A percentile compares a stretch with the other conserved stretches of the same genome.
Evolutionary conservation across 2,888 invertebrate genomes (phyloP).

Genomic region (Eutolmus rufibarbis): DNA sequence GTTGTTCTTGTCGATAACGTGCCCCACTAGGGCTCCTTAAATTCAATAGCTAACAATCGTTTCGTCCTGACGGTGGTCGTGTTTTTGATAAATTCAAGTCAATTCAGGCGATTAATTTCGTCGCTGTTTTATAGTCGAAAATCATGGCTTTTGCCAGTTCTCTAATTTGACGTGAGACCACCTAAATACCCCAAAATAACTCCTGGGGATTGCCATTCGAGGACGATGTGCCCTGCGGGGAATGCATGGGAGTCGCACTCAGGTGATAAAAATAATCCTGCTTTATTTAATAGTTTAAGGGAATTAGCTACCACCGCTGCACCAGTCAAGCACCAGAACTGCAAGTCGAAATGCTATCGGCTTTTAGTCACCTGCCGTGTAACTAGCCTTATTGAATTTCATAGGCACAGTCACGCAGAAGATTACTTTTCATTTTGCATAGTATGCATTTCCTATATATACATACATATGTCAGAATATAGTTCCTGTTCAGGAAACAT

Average conservation of each 20-base stretch:
- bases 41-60: not conserved
- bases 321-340: not conserved
- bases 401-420: not conserved
- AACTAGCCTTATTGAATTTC: not conserved
- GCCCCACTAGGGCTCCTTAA: not conserved
- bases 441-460: not conserved
- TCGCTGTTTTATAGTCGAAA: not conserved
- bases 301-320: not conserved
- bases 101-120: not conserved
- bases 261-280: not conserved
- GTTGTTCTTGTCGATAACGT: not conserved
- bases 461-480: too few species aligned
- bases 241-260: not conserved
- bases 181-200: not conserved
- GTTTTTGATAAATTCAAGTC: not conserved
- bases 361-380: not conserved
- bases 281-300: not conserved
- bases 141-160: not conserved
- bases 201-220: not conserved
- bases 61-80: not conserved
- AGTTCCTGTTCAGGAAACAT: not conserved
- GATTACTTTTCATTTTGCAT: not conserved
- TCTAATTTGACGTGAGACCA: not conserved
- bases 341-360: not conserved
- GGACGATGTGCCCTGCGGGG: not conserved